phyloP scores from a whole-genome alignment of 2,797 vertebrate genomes.

The Rousettus madagascariensis region DNA sequence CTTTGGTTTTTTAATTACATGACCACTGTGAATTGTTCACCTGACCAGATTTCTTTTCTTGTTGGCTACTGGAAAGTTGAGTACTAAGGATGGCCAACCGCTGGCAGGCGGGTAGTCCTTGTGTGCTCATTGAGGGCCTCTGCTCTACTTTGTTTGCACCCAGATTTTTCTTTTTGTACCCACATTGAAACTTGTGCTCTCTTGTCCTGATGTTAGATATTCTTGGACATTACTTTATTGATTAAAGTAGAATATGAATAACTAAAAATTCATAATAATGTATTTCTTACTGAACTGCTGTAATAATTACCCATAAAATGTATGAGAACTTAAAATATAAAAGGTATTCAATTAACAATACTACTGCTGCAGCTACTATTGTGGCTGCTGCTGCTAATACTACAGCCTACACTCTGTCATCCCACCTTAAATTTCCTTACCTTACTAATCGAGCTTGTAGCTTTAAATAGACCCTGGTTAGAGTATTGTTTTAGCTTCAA shows the following conservation, averaged over 20 bases:
- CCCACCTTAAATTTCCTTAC: constrained; percentile 3
- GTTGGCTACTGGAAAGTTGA: neutral
- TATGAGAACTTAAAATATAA: neutral
- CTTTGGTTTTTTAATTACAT: neutral
- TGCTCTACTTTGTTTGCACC: neutral
- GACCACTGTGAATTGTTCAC: neutral
- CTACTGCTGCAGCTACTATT: neutral
- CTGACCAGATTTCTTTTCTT: neutral
- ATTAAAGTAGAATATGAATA: neutral
- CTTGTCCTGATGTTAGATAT: neutral
- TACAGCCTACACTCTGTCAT: neutral
- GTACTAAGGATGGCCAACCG: neutral
- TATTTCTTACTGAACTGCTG: neutral
- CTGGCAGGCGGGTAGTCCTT: neutral
- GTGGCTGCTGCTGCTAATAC: neutral
- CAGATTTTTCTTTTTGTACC: neutral
- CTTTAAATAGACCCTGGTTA: constrained; percentile 53
- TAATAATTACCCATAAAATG: constrained; percentile 1
- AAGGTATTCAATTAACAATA: neutral
- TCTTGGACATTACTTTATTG: neutral
- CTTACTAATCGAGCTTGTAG: constrained; percentile 27
- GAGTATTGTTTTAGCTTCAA: constrained; percentile 50
- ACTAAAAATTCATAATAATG: neutral
- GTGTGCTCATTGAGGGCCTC: neutral
- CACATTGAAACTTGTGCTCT: neutral